These are phyloP conservation scores for Hystrix brachyura DNA, from an alignment of 2,113 vertebrate species.

Conservation along the genomic window DNA sequence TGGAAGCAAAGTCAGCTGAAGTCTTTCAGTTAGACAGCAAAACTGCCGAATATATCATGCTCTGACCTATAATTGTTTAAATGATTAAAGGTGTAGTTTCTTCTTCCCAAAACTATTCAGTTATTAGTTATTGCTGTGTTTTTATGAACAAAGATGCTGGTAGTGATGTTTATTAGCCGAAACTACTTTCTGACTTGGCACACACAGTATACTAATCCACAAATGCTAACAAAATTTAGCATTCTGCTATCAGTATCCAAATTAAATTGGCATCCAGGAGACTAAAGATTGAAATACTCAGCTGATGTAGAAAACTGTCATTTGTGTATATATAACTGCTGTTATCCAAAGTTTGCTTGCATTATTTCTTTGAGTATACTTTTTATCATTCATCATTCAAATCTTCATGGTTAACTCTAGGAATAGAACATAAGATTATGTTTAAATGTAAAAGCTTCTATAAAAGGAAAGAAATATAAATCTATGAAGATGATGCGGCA, in stretches of 20 bases:
- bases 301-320: neutral
- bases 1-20: neutral
- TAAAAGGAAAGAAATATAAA: neutral
- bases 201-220: neutral
- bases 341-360: neutral
- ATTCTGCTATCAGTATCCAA: neutral
- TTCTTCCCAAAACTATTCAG: neutral
- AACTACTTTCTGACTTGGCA: conserved; percentile 13
- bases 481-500: neutral
- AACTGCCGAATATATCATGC: neutral
- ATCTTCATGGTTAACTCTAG: neutral
- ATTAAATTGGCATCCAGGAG: neutral
- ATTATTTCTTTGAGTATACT: neutral
- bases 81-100: neutral
- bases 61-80: conserved; percentile 10
- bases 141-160: neutral
- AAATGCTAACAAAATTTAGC: neutral
- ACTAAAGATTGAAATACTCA: conserved; percentile 7
- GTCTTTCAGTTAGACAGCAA: neutral
- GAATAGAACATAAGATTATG: neutral
- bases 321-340: neutral
- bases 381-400: neutral
- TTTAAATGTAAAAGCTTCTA: neutral
- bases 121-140: neutral
- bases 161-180: neutral